Evolutionary conservation across 92 coral and sea anemone genomes (phyloP).

Genomic region (Palythoa grandis): DNA sequence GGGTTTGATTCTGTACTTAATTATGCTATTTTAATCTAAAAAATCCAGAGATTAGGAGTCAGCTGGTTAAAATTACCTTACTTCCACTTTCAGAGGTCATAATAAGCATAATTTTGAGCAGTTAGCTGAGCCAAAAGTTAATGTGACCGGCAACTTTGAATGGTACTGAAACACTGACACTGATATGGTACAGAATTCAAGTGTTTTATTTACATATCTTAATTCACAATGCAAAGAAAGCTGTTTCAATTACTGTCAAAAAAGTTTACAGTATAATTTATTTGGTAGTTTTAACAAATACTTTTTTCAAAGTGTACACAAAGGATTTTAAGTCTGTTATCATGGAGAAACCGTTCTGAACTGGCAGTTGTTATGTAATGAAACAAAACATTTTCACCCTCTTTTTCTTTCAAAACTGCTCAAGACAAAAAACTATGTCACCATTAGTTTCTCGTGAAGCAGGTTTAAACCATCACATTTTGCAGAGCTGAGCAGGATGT

Average conservation of each 20-base stretch:
- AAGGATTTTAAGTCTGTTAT: too few species aligned
- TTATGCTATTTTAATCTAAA: too few species aligned
- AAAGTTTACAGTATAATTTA: too few species aligned
- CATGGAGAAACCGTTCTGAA: not conserved
- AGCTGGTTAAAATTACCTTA: too few species aligned
- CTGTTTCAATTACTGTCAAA: not conserved
- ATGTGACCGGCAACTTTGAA: not conserved
- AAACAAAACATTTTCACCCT: not conserved
- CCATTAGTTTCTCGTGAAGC: not conserved
- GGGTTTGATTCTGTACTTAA: too few species aligned
- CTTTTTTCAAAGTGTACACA: too few species aligned
- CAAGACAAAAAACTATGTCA: not conserved
- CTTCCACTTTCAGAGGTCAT: not conserved
- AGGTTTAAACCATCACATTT: constrained; percentile 25
- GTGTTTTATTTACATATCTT: constrained; percentile 1
- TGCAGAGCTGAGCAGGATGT: constrained; percentile 81
- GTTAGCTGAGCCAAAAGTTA: too few species aligned
- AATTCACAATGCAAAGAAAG: not conserved
- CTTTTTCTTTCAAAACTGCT: not conserved
- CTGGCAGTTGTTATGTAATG: not conserved
- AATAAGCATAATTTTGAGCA: too few species aligned
- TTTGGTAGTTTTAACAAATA: too few species aligned
- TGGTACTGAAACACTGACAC: not conserved
- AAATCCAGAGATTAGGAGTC: too few species aligned
- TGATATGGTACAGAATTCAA: not conserved